Base-by-base conservation (phyloP, 2,888 invertebrate species). In the Molorchus minor region DNA sequence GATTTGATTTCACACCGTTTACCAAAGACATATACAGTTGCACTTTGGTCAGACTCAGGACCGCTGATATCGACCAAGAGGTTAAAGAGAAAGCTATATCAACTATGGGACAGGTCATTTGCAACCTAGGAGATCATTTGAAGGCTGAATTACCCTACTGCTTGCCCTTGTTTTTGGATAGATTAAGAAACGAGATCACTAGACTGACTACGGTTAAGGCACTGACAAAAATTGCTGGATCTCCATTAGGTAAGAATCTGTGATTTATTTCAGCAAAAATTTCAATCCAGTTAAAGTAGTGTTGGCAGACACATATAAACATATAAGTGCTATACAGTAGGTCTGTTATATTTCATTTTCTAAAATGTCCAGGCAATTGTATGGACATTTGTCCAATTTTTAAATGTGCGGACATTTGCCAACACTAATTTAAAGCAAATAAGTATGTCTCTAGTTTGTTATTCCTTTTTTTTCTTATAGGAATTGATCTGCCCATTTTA, bases 61-160 rank as follows among this genome's bases (percentile, higher is more conserved):
- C 98, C 25, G 93, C 97, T 0, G 98, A 99, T 78, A 96, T 98
- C 76, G 99, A 99, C 83, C 98, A 99, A 79, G 99, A 99, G 82
- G 98, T 99, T 0, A 98, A 99, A 80, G 99, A 99, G 78, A 87
- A 96, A 17, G 97, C 99, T 7, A 98, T 99, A 64, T 92, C 96
- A 0, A 96, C 98, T 73, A 94, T 96, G 91, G 96, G 97, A 10
- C 95, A 97, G 80, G 90, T 98, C 46, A 87, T 98, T 45, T 92
- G 94, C 61, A 94, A 94, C 79, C 88, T 98, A 69, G 97, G 96
- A 0, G 96, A 97, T 80, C 87, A 88, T 69, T 81, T 97, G 47
- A 84, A 89, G 79, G 84, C 85, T 59, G 94, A 97, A 79, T 83
- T 98, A 54, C 87, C 86, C 1, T 86, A 88, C 3, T 98, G 97